Conservation (phyloP, 2,113 vertebrate species). For the Taxidea taxus region DNA sequence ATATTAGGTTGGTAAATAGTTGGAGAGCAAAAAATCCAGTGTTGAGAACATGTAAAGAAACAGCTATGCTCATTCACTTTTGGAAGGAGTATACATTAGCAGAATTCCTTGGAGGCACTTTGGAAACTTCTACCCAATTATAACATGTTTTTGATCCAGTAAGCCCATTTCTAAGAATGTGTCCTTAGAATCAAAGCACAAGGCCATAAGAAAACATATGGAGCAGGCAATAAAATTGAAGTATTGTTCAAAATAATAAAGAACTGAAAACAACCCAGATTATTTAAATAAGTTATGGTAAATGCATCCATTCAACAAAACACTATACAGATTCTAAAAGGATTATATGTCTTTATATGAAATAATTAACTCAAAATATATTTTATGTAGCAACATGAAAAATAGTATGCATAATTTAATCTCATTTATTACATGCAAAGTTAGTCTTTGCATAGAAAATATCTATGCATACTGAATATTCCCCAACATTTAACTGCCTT, state of each 20-base stretch:
- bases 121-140: not conserved
- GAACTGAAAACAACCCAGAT: not conserved
- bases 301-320: not conserved
- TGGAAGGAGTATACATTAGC: not conserved
- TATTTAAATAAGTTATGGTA: not conserved
- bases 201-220: not conserved
- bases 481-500: not conserved
- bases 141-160: constrained; percentile 7
- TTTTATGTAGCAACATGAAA: constrained; percentile 15
- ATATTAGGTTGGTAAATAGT: not conserved
- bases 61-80: not conserved
- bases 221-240: not conserved
- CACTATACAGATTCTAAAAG: not conserved
- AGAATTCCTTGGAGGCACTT: not conserved
- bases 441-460: not conserved
- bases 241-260: not conserved
- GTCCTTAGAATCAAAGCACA: not conserved
- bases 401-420: not conserved
- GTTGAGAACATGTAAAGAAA: not conserved
- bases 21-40: not conserved
- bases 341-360: not conserved
- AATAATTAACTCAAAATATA: not conserved
- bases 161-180: not conserved
- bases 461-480: not conserved
- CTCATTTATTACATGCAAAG: not conserved